Evolutionary conservation across 2,113 vertebrate genomes (phyloP), one percentile per base, ranked within the genome.

Genomic region (Phyllostomus hastatus): DNA sequence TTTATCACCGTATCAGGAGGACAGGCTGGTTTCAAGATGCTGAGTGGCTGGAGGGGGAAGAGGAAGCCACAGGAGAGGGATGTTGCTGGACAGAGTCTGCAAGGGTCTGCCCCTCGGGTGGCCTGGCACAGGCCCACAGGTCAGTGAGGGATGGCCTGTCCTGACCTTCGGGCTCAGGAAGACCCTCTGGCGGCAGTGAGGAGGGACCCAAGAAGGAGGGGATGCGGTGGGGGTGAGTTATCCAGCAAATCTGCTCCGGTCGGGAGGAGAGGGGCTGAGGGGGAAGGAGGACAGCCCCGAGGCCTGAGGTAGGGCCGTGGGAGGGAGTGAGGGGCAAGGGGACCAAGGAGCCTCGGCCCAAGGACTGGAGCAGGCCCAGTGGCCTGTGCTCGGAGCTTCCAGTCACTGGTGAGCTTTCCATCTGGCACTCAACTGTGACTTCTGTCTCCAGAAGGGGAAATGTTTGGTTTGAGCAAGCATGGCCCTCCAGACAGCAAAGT

Each of bases 391-490:
- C 11, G 0, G 50, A 91, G 67, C 96, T 79, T 94, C 88, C 46
- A 96, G 82, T 91, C 16, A 38, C 43, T 7, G 15, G 52, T 5
- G 28, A 38, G 50, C 88, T 76, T 82, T 88, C 94, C 15, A 43
- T 22, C 90, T 96, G 95, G 93, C 67, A 69, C 28, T 33, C 41
- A 7, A 73, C 4, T 52, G 11, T 72, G 82, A 12, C 41, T 85
- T 86, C 48, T 94, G 82, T 90, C 97, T 96, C 94, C 96, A 96
- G 38, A 88, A 95, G 80, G 97, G 52, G 93, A 95, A 81, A 91
- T 84, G 90, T 52, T 94, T 79, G 90, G 92, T 96, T 94, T 70
- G 80, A 92, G 90, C 94, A 96, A 96, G 94, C 4, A 12, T 67
- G 92, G 90, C 97, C 96, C 97, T 90, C 96, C 90, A 92, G 95